These are phyloP conservation scores for Pithys albifrons DNA, from an alignment of 2,113 vertebrate genomes.

Conservation along the genomic window DNA sequence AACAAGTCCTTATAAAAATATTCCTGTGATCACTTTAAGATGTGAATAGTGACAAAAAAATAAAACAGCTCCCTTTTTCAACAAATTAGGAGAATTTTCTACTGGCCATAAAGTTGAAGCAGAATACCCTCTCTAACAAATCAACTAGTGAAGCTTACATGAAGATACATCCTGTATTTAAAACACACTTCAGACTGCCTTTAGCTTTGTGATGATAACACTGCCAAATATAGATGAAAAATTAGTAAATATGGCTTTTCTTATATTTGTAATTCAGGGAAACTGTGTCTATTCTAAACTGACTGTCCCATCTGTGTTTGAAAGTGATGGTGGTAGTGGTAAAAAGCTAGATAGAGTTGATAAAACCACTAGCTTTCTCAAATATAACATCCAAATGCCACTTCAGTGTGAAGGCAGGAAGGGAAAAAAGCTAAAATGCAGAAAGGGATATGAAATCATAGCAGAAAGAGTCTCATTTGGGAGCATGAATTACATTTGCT, in stretches of 20 bases:
- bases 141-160: not conserved
- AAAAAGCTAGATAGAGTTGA: not conserved
- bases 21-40: not conserved
- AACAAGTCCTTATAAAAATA: not conserved
- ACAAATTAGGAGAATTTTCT: not conserved
- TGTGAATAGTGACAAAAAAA: not conserved
- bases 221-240: not conserved
- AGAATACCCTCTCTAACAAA: not conserved
- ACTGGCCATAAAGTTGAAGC: not conserved
- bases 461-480: not conserved
- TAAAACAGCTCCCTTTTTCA: rapidly evolving
- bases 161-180: not conserved
- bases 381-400: not conserved
- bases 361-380: not conserved
- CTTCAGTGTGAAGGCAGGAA: not conserved
- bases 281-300: not conserved
- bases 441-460: not conserved
- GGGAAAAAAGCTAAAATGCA: not conserved
- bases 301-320: not conserved
- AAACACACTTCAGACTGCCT: not conserved
- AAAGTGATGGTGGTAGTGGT: not conserved
- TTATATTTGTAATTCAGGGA: not conserved
- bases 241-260: rapidly evolving
- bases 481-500: not conserved
- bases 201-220: not conserved